phyloP scores from a whole-genome alignment of 2,113 vertebrate species.

The Carassius gibelio region DNA sequence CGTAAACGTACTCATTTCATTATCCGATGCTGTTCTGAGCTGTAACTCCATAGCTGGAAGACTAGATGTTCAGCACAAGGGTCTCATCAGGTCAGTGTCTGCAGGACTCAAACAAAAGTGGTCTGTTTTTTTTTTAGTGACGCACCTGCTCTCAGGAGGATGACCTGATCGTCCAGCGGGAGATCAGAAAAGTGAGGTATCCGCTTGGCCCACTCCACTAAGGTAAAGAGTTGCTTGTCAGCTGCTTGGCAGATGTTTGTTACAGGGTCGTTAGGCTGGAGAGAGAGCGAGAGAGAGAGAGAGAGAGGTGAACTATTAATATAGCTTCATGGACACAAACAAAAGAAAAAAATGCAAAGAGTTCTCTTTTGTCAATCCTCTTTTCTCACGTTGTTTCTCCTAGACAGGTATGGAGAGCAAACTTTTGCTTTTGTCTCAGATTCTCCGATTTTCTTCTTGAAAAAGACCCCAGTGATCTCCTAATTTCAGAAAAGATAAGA shows the following conservation, averaged over 20 bases:
- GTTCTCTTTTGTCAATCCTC: not conserved
- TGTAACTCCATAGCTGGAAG: not conserved
- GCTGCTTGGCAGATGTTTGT: constrained; percentile 95
- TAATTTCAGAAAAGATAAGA: not conserved
- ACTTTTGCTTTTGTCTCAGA: not conserved
- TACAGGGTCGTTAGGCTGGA: constrained; percentile 87
- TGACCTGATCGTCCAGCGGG: constrained; percentile 90
- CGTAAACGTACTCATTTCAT: constrained; percentile 26
- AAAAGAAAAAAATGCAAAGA: not conserved
- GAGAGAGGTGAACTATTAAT: constrained; percentile 17
- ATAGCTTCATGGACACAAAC: not conserved
- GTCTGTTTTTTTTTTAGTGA: constrained; percentile 57
- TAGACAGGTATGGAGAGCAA: not conserved
- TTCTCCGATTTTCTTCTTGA: not conserved
- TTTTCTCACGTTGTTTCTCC: not conserved
- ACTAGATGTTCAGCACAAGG: not conserved
- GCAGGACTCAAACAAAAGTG: not conserved
- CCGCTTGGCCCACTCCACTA: constrained; percentile 92
- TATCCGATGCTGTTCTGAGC: constrained; percentile 14
- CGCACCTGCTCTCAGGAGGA: constrained; percentile 83
- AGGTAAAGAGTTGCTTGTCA: constrained; percentile 91
- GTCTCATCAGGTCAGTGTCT: not conserved
- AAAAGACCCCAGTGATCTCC: not conserved
- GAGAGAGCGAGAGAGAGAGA: not conserved
- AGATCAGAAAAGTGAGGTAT: constrained; percentile 91